Conservation (phyloP, 2,797 vertebrate species). For the Euthynnus affinis region DNA sequence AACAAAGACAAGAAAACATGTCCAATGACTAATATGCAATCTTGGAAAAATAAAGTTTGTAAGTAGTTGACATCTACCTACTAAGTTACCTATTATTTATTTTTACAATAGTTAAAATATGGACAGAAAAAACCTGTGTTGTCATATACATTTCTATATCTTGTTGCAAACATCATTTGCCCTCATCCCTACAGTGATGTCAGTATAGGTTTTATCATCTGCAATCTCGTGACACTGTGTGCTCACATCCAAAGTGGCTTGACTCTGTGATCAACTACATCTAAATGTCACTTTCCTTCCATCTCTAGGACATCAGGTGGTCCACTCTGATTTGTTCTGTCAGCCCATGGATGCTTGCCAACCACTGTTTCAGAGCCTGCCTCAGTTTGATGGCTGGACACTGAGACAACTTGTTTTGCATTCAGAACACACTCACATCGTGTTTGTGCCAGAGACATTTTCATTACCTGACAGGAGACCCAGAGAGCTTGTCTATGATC, state of each 20-base stretch:
- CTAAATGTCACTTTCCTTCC: slow-evolving; percentile 58
- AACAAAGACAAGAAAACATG: background rate
- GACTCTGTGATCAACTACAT: slow-evolving; percentile 45
- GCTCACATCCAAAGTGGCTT: slow-evolving; percentile 37
- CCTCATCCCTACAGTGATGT: slow-evolving; percentile 2
- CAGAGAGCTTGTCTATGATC: slow-evolving; percentile 51
- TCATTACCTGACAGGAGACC: slow-evolving; percentile 73
- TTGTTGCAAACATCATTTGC: background rate
- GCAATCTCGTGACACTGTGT: background rate
- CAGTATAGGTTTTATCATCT: slow-evolving; percentile 21
- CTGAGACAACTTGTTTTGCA: slow-evolving; percentile 57
- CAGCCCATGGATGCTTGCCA: slow-evolving; percentile 54
- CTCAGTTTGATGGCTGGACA: slow-evolving; percentile 52
- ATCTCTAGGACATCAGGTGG: slow-evolving; percentile 48
- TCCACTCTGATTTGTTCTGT: slow-evolving; percentile 55
- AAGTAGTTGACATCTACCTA: background rate
- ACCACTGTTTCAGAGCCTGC: slow-evolving; percentile 32
- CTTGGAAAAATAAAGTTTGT: too few relatives aligned
- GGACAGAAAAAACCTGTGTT: background rate
- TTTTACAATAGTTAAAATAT: background rate
- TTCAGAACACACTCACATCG: slow-evolving; percentile 60
- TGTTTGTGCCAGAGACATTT: slow-evolving; percentile 66
- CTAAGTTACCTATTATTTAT: background rate
- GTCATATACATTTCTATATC: background rate
- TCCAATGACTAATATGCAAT: background rate